A percentile compares a stretch with the other conserved stretches of the same genome.
phyloP scores from a whole-genome alignment of 2,888 invertebrate genomes.

The Tanytarsus gracilentus region DNA sequence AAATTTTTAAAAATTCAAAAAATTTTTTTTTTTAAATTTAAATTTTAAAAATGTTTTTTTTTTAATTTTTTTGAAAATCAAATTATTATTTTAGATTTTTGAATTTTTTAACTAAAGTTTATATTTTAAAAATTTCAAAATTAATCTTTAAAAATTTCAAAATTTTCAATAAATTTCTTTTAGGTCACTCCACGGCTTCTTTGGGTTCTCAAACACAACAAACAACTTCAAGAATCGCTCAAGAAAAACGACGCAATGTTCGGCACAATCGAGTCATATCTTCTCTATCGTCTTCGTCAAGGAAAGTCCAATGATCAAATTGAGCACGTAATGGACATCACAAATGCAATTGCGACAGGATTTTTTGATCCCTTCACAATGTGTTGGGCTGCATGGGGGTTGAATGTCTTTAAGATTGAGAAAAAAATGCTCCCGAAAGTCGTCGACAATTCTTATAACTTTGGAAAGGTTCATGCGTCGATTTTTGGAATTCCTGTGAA shows the following conservation, averaged over 20 bases:
- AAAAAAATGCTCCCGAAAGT: constrained; percentile 66
- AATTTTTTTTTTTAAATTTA: too few species aligned
- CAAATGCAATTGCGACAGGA: constrained; percentile 84
- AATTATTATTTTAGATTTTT: too few species aligned
- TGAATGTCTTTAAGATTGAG: constrained; percentile 60
- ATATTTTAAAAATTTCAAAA: too few species aligned
- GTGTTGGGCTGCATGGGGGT: constrained; percentile 70
- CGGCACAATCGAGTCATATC: constrained; percentile 89
- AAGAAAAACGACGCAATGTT: constrained; percentile 59
- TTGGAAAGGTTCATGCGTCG: constrained; percentile 55
- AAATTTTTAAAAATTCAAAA: too few species aligned
- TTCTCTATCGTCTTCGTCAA: constrained; percentile 66
- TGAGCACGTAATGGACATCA: constrained; percentile 75
- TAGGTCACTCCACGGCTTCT: constrained; percentile 68
- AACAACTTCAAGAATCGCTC: constrained; percentile 56
- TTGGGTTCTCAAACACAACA: constrained; percentile 68
- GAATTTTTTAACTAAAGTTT: too few species aligned
- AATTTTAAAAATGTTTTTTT: too few species aligned
- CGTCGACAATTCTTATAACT: constrained; percentile 66
- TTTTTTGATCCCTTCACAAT: constrained; percentile 87
- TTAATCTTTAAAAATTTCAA: too few species aligned
- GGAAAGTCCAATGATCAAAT: constrained; percentile 31
- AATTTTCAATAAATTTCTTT: too few species aligned
- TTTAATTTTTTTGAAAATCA: too few species aligned
- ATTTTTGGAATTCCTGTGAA: constrained; percentile 71